Evolutionary conservation across 2,113 vertebrate genomes (phyloP).

Genomic region (Laticauda colubrina): DNA sequence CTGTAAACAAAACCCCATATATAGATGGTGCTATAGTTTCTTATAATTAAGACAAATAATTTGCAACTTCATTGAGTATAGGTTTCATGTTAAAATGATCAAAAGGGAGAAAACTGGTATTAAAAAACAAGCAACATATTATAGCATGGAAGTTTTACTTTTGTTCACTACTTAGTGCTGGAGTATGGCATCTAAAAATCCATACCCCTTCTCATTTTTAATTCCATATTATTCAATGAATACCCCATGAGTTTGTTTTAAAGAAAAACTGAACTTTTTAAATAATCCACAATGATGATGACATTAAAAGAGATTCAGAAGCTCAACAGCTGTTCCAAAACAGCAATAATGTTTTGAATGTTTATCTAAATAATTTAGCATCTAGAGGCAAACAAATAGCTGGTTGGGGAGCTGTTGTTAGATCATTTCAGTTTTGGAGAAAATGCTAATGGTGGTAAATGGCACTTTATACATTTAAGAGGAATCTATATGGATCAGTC

Average conservation of each 20-base stretch:
- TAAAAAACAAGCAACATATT: not conserved
- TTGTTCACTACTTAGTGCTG: not conserved
- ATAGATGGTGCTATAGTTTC: not conserved
- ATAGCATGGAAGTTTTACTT: not conserved
- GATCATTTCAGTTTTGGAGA: constrained; percentile 23
- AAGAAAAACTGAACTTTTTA: not conserved
- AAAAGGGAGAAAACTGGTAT: not conserved
- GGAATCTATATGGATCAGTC: not conserved
- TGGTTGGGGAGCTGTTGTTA: constrained; percentile 1
- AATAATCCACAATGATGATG: not conserved
- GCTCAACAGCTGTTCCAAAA: not conserved
- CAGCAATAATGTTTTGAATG: not conserved
- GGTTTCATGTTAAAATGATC: not conserved
- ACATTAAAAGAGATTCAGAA: not conserved
- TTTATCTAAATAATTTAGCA: constrained; percentile 27
- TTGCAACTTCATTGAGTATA: not conserved
- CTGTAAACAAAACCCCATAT: not conserved
- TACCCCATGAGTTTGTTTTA: not conserved
- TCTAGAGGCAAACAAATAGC: constrained; percentile 15
- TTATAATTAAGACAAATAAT: not conserved
- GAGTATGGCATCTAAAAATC: not conserved
- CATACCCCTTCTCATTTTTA: not conserved
- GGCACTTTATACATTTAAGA: constrained; percentile 5
- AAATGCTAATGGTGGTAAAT: constrained; percentile 2
- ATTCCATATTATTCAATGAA: not conserved